A percentile compares a stretch with the other conserved stretches of the same genome.
Conservation (phyloP, 2,888 invertebrate species). For the Itoplectis maculator region DNA sequence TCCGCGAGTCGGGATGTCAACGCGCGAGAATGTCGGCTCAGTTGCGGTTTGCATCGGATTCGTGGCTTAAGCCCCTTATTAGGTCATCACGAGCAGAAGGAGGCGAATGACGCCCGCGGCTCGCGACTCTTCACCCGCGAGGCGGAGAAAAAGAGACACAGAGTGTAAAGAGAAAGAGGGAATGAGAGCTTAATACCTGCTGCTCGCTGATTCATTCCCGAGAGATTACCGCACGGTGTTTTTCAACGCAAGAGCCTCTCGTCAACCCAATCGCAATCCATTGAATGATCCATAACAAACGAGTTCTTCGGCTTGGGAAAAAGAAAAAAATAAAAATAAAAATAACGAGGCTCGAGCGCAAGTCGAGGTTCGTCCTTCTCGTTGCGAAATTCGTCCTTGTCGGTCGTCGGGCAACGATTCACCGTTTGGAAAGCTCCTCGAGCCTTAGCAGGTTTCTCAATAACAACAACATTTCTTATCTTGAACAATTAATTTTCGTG, state of each 20-base stretch:
- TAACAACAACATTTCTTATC: too few relatives aligned
- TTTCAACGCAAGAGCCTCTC: slow-evolving; percentile 41
- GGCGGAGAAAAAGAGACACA: neutral
- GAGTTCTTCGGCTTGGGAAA: slow-evolving; percentile 11
- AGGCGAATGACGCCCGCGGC: slow-evolving; percentile 41
- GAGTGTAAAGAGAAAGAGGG: slow-evolving; percentile 8
- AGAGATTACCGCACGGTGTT: slow-evolving; percentile 33
- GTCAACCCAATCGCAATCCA: slow-evolving; percentile 23
- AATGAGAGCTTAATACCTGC: slow-evolving; percentile 27
- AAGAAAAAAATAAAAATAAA: neutral
- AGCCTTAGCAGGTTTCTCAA: neutral
- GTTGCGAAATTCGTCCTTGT: slow-evolving; percentile 6
- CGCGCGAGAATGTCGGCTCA: too few relatives aligned
- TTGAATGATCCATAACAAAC: slow-evolving; percentile 50
- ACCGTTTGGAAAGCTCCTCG: neutral
- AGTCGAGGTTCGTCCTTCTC: slow-evolving; percentile 3
- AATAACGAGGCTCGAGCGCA: neutral
- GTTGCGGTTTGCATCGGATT: neutral
- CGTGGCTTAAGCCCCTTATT: slow-evolving; percentile 53
- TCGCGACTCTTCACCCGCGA: slow-evolving; percentile 31
- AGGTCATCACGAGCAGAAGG: slow-evolving; percentile 54
- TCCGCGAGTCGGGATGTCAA: neutral
- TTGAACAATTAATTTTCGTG: neutral
- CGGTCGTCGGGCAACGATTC: neutral
- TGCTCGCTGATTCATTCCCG: slow-evolving; percentile 53